Evolutionary conservation across 1,140 invertebrate species (phyloP).

Genomic region (Bombus cullumanus): DNA sequence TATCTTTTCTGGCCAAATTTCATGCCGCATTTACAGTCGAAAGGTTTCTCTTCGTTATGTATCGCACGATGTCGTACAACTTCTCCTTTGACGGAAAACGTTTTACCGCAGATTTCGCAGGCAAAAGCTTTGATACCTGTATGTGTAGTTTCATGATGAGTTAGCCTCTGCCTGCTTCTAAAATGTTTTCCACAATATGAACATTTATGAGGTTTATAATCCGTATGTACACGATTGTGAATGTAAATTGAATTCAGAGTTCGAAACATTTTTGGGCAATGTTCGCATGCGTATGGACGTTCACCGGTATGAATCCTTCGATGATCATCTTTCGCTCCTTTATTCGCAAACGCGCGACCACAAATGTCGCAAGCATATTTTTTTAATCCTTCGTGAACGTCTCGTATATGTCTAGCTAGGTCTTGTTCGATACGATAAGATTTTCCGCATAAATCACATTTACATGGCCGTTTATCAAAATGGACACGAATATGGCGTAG

Average conservation of each 20-base stretch:
- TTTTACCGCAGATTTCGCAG: constrained; percentile 83
- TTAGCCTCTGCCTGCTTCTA: constrained; percentile 81
- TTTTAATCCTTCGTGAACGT: constrained; percentile 74
- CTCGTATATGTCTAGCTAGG: constrained; percentile 52
- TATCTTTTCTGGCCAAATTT: constrained; percentile 84
- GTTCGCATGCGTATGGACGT: constrained; percentile 86
- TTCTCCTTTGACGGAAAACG: constrained; percentile 82
- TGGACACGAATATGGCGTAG: constrained; percentile 50
- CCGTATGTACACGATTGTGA: constrained; percentile 82
- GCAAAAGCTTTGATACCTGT: constrained; percentile 80
- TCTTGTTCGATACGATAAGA: constrained; percentile 60
- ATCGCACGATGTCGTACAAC: constrained; percentile 82
- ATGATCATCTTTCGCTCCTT: constrained; percentile 85
- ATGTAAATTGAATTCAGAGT: constrained; percentile 83
- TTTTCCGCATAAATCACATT: constrained; percentile 61
- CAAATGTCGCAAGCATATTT: constrained; percentile 80
- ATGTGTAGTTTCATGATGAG: constrained; percentile 81
- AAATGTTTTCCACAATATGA: constrained; percentile 81
- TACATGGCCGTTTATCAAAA: constrained; percentile 53
- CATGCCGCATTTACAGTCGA: constrained; percentile 83
- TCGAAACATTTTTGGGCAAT: constrained; percentile 84
- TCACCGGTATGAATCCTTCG: constrained; percentile 86
- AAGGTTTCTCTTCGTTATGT: constrained; percentile 83
- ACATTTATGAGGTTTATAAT: constrained; percentile 83
- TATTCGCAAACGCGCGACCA: constrained; percentile 79